Base-by-base conservation (phyloP, 1,140 invertebrate species). In the Homalodisca vitripennis region DNA sequence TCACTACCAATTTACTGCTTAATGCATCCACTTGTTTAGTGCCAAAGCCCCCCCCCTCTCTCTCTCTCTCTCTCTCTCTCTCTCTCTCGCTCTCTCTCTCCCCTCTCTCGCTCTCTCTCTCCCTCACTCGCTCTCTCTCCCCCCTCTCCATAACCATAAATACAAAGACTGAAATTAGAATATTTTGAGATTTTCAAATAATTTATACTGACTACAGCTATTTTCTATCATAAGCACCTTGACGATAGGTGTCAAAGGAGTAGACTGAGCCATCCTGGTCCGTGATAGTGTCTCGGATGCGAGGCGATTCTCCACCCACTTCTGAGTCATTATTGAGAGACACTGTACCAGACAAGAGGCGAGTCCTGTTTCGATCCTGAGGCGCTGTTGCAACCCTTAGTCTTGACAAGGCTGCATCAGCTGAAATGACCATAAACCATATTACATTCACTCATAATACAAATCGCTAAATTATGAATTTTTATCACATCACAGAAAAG, bases 181-280 rank as follows among this genome's bases (percentile, higher is more conserved):
- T 41, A 10, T 6, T 41, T 10, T 6, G 34, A 10, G 17, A 10
- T 6, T 10, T 12, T 6, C 6, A 53, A 53, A 53, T 12, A 53
- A 22, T 12, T 53, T 53, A n/a, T 53, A 53, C 12, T 22, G 48
- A 24, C 22, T 53, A 24, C 12, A 53, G 22, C 48, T 60, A n/a
- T 60, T 26, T 47, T 66, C 2, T 60, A 24, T 12, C 20, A 3
- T 3, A 60, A n/a, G 29, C 80, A 0, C 75, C 75, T 66, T 78
- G 77, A 70, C 78, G 69, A 64, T 72, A 73, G 3, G 65, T 70
- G 14, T 73, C 73, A 41, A 69, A 72, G 12, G 73, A 74, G 32
- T 74, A 74, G 57, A 72, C 70, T 17, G 75, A 75, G 53, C 73
- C 74, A 71, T 74, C 75, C 48, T 73, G 71, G 41, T 78, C 77